Evolutionary conservation across 2,888 invertebrate genomes (phyloP), one percentile per base, ranked within the genome.

Genomic region (Rhagonycha fulva): DNA sequence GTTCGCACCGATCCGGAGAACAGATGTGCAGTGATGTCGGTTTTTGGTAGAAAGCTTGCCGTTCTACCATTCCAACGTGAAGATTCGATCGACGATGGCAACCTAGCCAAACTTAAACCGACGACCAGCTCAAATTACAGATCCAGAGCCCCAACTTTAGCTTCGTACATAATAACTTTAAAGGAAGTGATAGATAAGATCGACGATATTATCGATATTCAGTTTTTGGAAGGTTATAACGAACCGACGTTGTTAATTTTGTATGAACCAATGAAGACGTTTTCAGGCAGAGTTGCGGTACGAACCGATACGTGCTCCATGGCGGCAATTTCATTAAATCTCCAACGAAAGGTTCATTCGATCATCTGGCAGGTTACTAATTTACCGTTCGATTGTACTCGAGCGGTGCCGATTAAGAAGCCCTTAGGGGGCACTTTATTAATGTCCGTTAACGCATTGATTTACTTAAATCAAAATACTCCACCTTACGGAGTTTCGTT

Each of bases 181-280:
- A 94, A 94, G 84, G 94, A 95, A 79, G 89, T 99, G 69, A 98
- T 99, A 84, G 97, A 98, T 85, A 96, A 97, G 88, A 96, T 99
- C 86, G 97, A 97, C 86, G 99, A 99, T 86, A 93, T 99, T 9
- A 91, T 97, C 73, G 99, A 99, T 87, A 93, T 99, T 84, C 98
- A 99, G 88, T 99, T 99, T 88, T 90, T 99, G 19, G 94, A 98
- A 86, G 99, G 99, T 1, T 99, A 99, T 87, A 98, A 99, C 87
- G 99, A 99, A 86, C 99, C 99, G 0, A 99, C 99, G 0, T 88
- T 99, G 69, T 89, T 99, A 71, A 93, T 99, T 83, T 89, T 99
- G 14, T 99, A 98, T 88, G 99, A 99, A 87, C 99, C 99, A 1
- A 93, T 98, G 0, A 94, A 96, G 85, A 99, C 99, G 9, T 99